A percentile compares a stretch with the other conserved stretches of the same genome.
phyloP scores from a whole-genome alignment of 37 sponge, comb jelly and placozoan species.

The Crambe crambe region DNA sequence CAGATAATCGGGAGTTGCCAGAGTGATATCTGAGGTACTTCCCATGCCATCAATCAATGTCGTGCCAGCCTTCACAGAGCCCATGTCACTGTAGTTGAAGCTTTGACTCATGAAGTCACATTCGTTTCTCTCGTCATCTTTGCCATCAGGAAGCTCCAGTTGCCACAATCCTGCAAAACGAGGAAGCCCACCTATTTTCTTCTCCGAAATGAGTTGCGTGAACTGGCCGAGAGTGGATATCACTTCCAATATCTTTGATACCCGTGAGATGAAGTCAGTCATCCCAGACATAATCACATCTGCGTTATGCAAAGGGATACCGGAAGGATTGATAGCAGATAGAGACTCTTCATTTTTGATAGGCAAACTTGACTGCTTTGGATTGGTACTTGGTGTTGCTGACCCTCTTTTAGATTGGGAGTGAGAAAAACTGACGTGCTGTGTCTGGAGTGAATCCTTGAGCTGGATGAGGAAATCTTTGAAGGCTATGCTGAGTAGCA shows the following conservation, averaged over 20 bases:
- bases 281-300: constrained; percentile 28
- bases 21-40: background rate
- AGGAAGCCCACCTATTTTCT: constrained; percentile 55
- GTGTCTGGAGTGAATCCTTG: constrained; percentile 20
- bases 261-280: constrained; percentile 35
- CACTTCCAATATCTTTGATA: constrained; percentile 39
- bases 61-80: background rate
- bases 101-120: background rate
- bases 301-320: constrained; percentile 35
- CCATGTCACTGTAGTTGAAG: background rate
- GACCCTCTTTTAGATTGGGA: constrained; percentile 2
- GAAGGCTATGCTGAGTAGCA: constrained; percentile 21
- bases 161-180: constrained; percentile 34
- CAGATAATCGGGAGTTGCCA: constrained; percentile 9
- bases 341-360: background rate
- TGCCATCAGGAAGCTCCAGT: background rate
- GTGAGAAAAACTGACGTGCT: background rate
- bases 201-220: constrained; percentile 4
- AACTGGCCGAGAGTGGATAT: constrained; percentile 57
- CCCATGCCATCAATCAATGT: background rate
- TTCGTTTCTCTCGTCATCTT: background rate
- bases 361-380: background rate
- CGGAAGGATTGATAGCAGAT: background rate
- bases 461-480: constrained; percentile 27
- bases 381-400: background rate